phyloP scores from a whole-genome alignment of 2,797 vertebrate species.

The Phoeniculus purpureus region DNA sequence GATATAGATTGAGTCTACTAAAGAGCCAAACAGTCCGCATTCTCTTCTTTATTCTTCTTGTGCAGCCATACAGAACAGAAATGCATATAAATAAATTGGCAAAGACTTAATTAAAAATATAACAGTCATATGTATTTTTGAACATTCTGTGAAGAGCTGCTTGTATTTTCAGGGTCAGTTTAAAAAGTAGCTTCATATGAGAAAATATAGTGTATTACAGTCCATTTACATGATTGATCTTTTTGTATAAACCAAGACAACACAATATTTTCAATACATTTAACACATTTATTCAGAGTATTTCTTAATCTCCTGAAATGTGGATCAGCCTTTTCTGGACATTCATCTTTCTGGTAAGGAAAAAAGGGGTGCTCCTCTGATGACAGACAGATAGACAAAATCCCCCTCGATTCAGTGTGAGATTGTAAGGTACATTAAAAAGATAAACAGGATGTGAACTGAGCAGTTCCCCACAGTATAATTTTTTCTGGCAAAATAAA shows the following conservation, averaged over 20 bases:
- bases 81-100: not conserved
- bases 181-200: not conserved
- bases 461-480: not conserved
- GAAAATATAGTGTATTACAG: not conserved
- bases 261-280: not conserved
- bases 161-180: not conserved
- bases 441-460: not conserved
- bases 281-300: not conserved
- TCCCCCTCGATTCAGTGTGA: not conserved
- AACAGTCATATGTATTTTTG: not conserved
- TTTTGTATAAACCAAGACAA: not conserved
- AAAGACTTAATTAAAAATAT: not conserved
- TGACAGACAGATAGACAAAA: not conserved
- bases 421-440: not conserved
- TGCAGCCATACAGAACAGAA: not conserved
- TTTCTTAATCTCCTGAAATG: constrained; percentile 11
- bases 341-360: not conserved
- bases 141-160: not conserved
- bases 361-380: not conserved
- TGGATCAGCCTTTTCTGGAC: not conserved
- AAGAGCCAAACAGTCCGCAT: not conserved
- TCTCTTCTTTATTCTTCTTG: not conserved
- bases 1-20: not conserved
- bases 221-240: not conserved
- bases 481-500: not conserved